Base-by-base conservation (phyloP, 1,140 invertebrate genomes). In the Hyposmocoma kahamanoa region DNA sequence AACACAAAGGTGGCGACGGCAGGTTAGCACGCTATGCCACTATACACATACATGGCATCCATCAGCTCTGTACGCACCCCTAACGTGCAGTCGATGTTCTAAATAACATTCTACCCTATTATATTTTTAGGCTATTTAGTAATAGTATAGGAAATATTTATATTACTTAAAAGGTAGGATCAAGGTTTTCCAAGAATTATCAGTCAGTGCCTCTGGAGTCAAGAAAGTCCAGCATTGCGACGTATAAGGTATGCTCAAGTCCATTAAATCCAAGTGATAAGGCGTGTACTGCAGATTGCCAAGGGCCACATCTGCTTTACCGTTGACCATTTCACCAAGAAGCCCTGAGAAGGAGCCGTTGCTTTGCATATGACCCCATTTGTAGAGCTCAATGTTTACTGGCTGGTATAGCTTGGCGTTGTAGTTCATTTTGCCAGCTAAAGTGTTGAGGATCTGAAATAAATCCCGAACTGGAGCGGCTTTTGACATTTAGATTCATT, bases 171-270 rank as follows among this genome's bases (percentile, higher is more conserved):
- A 95, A 0, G 95, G 94, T 44, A 93, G 68, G 56, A 95, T 92
- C 4, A 96, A 81, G 3, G 94, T 92, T 74, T 93, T 92, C 93
- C 94, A 96, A 3, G 92, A 93, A 67, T 94, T 93, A 79, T 95
- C 91, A 15, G 89, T 90, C 19, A 92, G 75, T 19, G 93, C 90
- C 85, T 95, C 92, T 1, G 94, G 92, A 4, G 94, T 95, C 1
- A 96, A 66, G 65, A 96, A 96, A 0, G 94, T 95, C 39, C 95
- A 87, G 64, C 94, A 96, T 67, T 95, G 91, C 0, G 92, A 90
- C 42, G 90, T 93, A 44, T 96, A 95, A 0, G 94, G 93, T 32
- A 90, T 87, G n/a, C 91, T 93, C 20, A 96, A 78, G 68, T 96
- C 94, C 42, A 94, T 87, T 11, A 92, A 70, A 45, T 91, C 83